Percentiles rank a stretch among this genome's conserved stretches.
phyloP scores from a whole-genome alignment of 2,888 invertebrate species.

The Meghimatium bilineatum region DNA sequence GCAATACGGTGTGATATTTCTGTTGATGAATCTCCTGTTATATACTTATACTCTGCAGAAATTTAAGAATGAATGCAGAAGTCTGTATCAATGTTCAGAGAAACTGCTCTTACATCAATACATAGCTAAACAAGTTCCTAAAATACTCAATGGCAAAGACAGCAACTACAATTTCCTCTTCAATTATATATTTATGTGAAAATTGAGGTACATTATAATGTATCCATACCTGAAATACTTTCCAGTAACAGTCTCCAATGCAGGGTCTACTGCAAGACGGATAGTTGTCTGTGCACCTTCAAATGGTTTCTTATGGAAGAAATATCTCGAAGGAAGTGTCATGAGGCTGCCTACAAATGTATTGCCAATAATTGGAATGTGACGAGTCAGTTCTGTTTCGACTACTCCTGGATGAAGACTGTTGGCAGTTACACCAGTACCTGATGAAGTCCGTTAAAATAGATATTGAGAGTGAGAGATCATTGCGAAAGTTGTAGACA shows the following conservation, averaged over 20 bases:
- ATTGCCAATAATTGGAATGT: conserved; percentile 57
- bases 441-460: conserved; percentile 54
- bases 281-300: conserved; percentile 72
- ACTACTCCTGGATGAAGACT: conserved; percentile 67
- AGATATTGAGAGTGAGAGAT: too few species aligned
- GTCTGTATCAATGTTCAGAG: too few species aligned
- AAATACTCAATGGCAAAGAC: too few species aligned
- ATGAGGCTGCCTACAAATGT: conserved; percentile 61
- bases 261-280: conserved; percentile 64
- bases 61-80: too few species aligned
- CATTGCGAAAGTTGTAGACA: too few species aligned
- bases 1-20: too few species aligned
- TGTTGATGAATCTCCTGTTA: too few species aligned
- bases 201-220: background rate
- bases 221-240: conserved; percentile 66
- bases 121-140: too few species aligned
- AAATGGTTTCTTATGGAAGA: conserved; percentile 62
- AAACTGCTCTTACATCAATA: too few species aligned
- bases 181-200: too few species aligned
- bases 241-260: conserved; percentile 64
- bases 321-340: conserved; percentile 62
- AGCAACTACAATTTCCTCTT: too few species aligned
- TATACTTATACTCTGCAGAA: too few species aligned
- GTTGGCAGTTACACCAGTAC: conserved; percentile 67
- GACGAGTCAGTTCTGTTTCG: conserved; percentile 61